Conservation (phyloP, 1,140 invertebrate species). For the Pachypeltis micranthus region DNA sequence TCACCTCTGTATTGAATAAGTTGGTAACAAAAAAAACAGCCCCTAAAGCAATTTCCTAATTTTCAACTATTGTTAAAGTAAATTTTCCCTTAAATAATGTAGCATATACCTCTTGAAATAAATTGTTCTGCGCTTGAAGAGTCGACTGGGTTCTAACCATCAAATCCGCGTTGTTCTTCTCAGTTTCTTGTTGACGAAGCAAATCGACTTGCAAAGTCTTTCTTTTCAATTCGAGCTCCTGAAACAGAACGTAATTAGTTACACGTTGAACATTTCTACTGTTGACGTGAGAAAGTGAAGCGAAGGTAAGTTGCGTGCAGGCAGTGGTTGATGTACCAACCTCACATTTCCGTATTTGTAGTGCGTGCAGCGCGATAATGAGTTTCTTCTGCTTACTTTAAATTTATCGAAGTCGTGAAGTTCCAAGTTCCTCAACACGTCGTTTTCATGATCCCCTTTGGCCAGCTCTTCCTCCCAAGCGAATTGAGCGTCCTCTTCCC, state of each 20-base stretch:
- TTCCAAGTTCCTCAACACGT: constrained; percentile 48
- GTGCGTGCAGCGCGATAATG: no score
- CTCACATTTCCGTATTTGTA: no score
- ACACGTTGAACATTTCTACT: no score
- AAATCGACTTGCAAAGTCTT: constrained; percentile 32
- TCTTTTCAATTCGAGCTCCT: constrained; percentile 37
- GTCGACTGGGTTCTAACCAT: neutral
- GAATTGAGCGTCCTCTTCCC: constrained; percentile 45
- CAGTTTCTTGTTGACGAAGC: constrained; percentile 25
- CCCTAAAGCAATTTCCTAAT: no score
- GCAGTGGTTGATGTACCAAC: no score
- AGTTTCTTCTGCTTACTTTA: constrained; percentile 40
- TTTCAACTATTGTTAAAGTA: no score
- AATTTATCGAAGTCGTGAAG: constrained; percentile 48
- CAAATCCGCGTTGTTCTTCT: constrained; percentile 29
- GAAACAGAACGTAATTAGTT: no score
- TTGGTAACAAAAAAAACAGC: no score
- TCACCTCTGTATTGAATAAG: no score
- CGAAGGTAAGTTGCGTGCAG: no score
- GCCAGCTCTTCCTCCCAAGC: constrained; percentile 49
- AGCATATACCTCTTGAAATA: neutral
- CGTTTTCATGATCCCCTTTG: constrained; percentile 44
- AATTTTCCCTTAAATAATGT: no score
- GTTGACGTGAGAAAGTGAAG: no score
- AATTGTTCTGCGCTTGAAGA: neutral